phyloP scores from a whole-genome alignment of 37 sponge, comb jelly and placozoan genomes.

The Ephydatia muelleri region DNA sequence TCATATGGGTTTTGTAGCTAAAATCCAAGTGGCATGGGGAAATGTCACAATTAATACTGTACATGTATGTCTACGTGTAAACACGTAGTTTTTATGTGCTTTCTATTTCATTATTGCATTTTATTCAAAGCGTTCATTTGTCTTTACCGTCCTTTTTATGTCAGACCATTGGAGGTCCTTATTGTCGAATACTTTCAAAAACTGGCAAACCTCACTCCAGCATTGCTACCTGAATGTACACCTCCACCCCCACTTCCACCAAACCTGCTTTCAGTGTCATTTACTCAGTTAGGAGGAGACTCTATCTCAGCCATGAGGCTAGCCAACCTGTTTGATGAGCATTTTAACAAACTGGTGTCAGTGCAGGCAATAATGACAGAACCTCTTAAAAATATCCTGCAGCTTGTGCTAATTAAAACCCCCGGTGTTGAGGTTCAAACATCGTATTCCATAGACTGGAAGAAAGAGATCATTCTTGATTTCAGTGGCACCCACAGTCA shows the following conservation, averaged over 20 bases:
- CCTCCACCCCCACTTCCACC: not conserved
- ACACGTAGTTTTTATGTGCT: no score
- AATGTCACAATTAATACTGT: no score
- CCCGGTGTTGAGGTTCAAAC: no score
- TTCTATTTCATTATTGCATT: no score
- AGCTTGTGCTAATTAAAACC: not conserved
- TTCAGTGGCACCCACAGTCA: not conserved
- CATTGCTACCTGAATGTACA: not conserved
- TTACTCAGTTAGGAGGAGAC: conserved; percentile 66
- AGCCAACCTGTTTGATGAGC: conserved; percentile 17
- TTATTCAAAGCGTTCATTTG: not conserved
- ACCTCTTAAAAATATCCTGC: conserved; percentile 7
- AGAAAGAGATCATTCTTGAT: no score
- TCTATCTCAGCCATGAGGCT: conserved; percentile 49
- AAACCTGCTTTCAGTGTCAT: not conserved
- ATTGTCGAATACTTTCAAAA: conserved; percentile 10
- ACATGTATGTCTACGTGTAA: no score
- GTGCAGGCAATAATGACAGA: conserved; percentile 25
- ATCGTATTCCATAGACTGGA: no score
- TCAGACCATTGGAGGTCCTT: conserved; percentile 11
- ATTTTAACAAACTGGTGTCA: conserved; percentile 22
- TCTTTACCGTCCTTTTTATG: not conserved
- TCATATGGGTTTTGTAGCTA: no score
- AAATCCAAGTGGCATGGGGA: no score
- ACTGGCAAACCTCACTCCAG: not conserved